Evolutionary conservation across 2,888 invertebrate genomes (phyloP).

Genomic region (Cheilosia vulpina): DNA sequence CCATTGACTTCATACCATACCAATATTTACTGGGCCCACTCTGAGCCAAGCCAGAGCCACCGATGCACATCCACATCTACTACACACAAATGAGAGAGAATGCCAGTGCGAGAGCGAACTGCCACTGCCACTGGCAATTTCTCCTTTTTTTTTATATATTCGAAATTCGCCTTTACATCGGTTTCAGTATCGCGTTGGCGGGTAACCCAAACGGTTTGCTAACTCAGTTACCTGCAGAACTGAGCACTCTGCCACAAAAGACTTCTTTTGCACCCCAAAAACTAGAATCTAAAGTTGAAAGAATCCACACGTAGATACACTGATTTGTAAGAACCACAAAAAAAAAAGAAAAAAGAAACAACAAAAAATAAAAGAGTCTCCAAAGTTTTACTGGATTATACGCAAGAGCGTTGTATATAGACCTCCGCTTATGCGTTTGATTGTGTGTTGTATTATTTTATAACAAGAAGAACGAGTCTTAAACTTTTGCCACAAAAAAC

Average conservation of each 20-base stretch:
- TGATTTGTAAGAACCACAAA: not conserved
- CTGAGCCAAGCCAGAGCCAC: slow-evolving; percentile 19
- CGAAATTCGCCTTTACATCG: slow-evolving; percentile 55
- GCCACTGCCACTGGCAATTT: slow-evolving; percentile 12
- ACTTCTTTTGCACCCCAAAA: slow-evolving; percentile 7
- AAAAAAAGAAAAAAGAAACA: slow-evolving; percentile 2
- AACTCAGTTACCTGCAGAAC: slow-evolving; percentile 39
- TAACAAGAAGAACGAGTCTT: slow-evolving; percentile 73
- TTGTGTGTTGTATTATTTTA: slow-evolving; percentile 58
- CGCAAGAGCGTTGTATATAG: slow-evolving; percentile 53
- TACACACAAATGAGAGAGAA: slow-evolving; percentile 6
- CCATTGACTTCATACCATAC: slow-evolving; percentile 57
- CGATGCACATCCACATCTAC: slow-evolving; percentile 49
- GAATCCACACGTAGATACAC: not conserved
- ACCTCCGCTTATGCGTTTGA: slow-evolving; percentile 56
- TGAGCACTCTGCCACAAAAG: slow-evolving; percentile 1
- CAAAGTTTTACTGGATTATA: slow-evolving; percentile 52
- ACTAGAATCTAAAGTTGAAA: slow-evolving; percentile 2
- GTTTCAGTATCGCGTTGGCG: slow-evolving; percentile 75
- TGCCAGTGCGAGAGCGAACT: not conserved
- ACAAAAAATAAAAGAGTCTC: slow-evolving; percentile 52
- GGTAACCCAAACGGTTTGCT: slow-evolving; percentile 70
- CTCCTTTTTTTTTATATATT: slow-evolving; percentile 54
- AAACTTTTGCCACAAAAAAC: slow-evolving; percentile 30
- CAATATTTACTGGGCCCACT: not conserved